Percentiles rank a stretch among this genome's conserved stretches.
Evolutionary conservation across 2,888 invertebrate species (phyloP).

Genomic region (Himalopsyche kuldschensis): DNA sequence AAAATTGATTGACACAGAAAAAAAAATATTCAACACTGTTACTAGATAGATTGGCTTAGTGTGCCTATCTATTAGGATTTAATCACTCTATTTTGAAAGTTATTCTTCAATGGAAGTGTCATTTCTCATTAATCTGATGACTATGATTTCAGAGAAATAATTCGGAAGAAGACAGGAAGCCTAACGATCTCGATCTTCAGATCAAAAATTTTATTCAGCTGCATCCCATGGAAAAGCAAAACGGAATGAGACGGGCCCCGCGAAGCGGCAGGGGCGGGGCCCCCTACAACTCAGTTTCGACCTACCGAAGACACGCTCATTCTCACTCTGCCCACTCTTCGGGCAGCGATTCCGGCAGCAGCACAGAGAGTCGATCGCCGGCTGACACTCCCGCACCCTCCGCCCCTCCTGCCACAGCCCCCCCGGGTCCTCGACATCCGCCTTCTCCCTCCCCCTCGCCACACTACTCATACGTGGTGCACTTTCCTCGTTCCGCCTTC

Average conservation of each 20-base stretch:
- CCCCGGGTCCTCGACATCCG: constrained; percentile 43
- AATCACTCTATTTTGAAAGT: too few species aligned
- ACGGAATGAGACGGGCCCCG: constrained; percentile 56
- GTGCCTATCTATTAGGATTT: too few species aligned
- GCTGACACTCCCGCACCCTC: constrained; percentile 45
- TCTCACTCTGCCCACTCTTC: constrained; percentile 45
- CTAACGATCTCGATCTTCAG: constrained; percentile 59
- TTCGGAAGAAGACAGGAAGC: constrained; percentile 60
- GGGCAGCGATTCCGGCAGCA: constrained; percentile 39
- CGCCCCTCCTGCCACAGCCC: constrained; percentile 53
- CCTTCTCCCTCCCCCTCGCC: constrained; percentile 41
- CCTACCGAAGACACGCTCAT: constrained; percentile 46
- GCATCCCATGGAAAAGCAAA: constrained; percentile 61
- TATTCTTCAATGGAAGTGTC: not conserved
- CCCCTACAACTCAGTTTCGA: constrained; percentile 26
- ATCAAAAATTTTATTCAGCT: constrained; percentile 58
- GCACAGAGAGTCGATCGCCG: constrained; percentile 42
- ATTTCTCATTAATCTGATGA: constrained; percentile 15
- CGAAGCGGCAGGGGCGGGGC: constrained; percentile 45
- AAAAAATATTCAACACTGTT: not conserved
- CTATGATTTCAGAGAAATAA: constrained; percentile 51
- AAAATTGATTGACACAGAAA: not conserved
- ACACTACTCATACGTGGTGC: constrained; percentile 42
- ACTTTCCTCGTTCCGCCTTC: constrained; percentile 41
- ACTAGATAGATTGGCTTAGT: too few species aligned